A percentile compares a stretch with the other conserved stretches of the same genome.
Conservation (phyloP, 2,113 vertebrate genomes). For the Enhydra lutris region DNA sequence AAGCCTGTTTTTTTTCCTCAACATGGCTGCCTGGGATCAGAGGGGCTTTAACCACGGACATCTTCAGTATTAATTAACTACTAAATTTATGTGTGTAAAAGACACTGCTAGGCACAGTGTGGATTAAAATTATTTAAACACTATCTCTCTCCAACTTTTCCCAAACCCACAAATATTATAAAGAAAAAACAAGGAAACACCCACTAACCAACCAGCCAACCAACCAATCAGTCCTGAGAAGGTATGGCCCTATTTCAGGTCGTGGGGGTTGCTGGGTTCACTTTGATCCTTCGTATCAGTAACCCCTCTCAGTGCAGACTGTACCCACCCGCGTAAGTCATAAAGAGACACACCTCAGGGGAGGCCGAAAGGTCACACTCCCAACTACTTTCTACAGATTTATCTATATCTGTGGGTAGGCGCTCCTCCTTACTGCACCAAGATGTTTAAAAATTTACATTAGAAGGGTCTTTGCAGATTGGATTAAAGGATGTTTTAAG, state of each 20-base stretch:
- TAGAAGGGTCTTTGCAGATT: background rate
- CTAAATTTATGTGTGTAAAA: background rate
- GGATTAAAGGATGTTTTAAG: background rate
- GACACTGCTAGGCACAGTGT: background rate
- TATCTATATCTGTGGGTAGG: background rate
- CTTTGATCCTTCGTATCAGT: background rate
- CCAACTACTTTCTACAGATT: background rate
- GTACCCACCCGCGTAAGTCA: too few species aligned
- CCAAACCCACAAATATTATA: background rate
- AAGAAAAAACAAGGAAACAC: background rate
- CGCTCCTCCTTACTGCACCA: background rate
- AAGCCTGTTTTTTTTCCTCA: background rate
- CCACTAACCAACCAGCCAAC: background rate
- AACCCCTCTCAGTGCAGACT: accelerated
- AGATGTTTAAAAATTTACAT: background rate
- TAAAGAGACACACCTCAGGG: background rate
- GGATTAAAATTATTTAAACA: background rate
- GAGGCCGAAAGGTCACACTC: background rate
- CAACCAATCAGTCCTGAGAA: background rate
- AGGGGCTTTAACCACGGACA: background rate
- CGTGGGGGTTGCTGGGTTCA: too few species aligned
- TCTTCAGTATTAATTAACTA: background rate
- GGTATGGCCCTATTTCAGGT: background rate
- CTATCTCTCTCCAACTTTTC: background rate
- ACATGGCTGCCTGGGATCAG: background rate